Conservation (phyloP, 2,797 vertebrate species). For the Sebastes aleutianus region DNA sequence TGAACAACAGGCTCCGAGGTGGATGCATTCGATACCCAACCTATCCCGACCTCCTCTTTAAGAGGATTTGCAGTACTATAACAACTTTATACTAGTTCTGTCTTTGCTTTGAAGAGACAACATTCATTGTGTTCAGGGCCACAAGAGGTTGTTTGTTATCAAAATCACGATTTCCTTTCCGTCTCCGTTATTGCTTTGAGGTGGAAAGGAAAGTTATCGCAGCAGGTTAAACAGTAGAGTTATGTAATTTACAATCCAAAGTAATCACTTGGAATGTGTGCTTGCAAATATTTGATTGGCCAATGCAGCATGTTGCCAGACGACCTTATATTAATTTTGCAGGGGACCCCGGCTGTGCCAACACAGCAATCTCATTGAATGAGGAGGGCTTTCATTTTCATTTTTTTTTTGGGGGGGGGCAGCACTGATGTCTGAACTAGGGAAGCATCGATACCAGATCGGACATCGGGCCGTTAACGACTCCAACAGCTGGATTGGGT, state of each 20-base stretch:
- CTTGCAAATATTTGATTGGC: background rate
- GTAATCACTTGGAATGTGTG: background rate
- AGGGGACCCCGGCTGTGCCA: background rate
- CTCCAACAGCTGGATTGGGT: too few species aligned
- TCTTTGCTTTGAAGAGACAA: background rate
- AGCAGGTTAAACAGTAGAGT: background rate
- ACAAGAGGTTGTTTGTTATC: background rate
- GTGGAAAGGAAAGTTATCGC: too few species aligned
- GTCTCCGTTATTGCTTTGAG: background rate
- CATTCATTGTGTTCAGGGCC: background rate
- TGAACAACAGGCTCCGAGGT: background rate
- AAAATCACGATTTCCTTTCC: background rate
- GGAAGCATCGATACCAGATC: too few species aligned
- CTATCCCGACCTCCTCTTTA: background rate
- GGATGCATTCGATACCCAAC: background rate
- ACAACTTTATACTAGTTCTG: background rate
- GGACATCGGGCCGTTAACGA: too few species aligned
- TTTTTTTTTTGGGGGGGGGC: background rate
- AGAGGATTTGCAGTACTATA: background rate
- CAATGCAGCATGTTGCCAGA: background rate
- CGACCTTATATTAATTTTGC: background rate
- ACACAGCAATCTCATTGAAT: constrained; percentile 2
- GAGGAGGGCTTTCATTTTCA: background rate
- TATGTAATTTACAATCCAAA: background rate
- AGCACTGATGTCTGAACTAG: background rate